phyloP scores from a whole-genome alignment of 2,888 invertebrate genomes.

The Heliconius hortense region DNA sequence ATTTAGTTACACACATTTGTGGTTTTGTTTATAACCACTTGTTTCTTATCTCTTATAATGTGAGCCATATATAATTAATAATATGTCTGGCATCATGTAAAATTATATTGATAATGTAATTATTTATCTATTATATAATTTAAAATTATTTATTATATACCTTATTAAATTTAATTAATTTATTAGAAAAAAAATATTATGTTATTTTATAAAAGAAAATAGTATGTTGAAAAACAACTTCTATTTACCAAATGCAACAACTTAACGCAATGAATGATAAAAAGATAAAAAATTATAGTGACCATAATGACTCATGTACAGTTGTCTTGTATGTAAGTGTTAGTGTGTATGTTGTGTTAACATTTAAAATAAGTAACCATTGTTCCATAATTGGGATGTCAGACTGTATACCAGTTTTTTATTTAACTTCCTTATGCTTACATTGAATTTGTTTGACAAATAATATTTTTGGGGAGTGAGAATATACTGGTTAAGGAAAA shows the following conservation, averaged over 20 bases:
- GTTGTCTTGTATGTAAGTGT: not conserved
- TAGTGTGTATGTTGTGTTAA: not conserved
- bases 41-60: not conserved
- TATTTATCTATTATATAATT: not conserved
- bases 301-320: not conserved
- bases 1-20: not conserved
- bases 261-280: not conserved
- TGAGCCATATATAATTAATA: not conserved
- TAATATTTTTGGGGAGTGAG: too few relatives aligned
- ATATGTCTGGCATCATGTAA: not conserved
- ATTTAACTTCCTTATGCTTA: not conserved
- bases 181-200: too few relatives aligned
- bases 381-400: not conserved
- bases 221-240: too few relatives aligned
- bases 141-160: not conserved
- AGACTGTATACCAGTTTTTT: not conserved
- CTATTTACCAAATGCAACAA: too few relatives aligned
- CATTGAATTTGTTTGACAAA: too few relatives aligned
- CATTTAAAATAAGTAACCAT: not conserved
- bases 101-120: not conserved
- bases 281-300: not conserved
- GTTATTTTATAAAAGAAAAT: too few relatives aligned
- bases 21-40: not conserved
- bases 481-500: too few relatives aligned
- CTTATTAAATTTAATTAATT: not conserved